Percentiles rank a stretch among this genome's conserved stretches.
Conservation (phyloP, 2,888 invertebrate genomes). For the Hybos culiciformis region DNA sequence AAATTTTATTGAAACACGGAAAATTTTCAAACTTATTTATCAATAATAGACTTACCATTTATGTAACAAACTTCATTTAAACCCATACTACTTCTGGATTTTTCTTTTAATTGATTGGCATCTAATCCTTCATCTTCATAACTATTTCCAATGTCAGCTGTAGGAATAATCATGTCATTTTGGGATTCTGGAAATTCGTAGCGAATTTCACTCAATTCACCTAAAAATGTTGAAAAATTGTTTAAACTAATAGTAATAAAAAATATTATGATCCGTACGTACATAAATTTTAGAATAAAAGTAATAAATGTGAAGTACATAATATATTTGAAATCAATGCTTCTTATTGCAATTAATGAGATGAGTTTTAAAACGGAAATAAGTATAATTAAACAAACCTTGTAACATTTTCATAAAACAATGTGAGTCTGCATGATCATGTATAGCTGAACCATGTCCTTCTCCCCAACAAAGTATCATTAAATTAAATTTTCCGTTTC, state of each 20-base stretch:
- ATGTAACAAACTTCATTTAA: slow-evolving; percentile 85
- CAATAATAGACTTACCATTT: slow-evolving; percentile 62
- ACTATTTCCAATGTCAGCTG: slow-evolving; percentile 15
- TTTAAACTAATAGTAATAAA: no score
- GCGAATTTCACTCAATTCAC: neutral
- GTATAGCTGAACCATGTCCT: slow-evolving; percentile 86
- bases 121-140: slow-evolving; percentile 28
- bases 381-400: slow-evolving; percentile 68
- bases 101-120: slow-evolving; percentile 46
- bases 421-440: slow-evolving; percentile 91
- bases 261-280: no score
- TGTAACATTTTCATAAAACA: slow-evolving; percentile 94
- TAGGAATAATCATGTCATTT: slow-evolving; percentile 7
- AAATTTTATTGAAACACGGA: neutral
- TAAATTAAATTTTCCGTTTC: slow-evolving; percentile 94
- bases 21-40: neutral
- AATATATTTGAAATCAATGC: no score
- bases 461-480: slow-evolving; percentile 98
- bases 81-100: slow-evolving; percentile 48
- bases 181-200: slow-evolving; percentile 2
- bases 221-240: no score
- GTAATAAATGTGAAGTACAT: no score
- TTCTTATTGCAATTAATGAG: neutral
- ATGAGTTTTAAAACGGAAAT: slow-evolving; percentile 28
- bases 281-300: no score